These are phyloP conservation scores for Gibbula magus DNA, from an alignment of 2,888 invertebrate species.

Conservation along the genomic window DNA sequence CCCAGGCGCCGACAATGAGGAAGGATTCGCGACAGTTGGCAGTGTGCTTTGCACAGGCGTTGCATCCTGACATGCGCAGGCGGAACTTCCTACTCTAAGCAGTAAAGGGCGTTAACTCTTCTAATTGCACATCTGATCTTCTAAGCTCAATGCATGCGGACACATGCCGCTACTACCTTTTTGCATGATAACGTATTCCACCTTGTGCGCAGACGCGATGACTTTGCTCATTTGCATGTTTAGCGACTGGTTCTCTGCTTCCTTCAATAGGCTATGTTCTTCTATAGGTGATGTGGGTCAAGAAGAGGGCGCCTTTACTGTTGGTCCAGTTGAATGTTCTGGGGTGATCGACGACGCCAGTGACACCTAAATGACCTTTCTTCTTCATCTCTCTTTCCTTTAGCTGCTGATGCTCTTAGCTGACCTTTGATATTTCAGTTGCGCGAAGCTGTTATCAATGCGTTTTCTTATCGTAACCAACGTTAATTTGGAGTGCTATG, in stretches of 20 bases:
- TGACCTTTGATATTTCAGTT: neutral
- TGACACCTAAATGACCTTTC: conserved; percentile 3
- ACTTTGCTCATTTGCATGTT: neutral
- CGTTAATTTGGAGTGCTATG: neutral
- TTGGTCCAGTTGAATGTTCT: conserved; percentile 45
- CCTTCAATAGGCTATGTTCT: conserved; percentile 18
- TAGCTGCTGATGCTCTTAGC: conserved; percentile 12
- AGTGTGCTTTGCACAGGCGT: conserved; percentile 11
- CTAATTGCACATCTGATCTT: neutral
- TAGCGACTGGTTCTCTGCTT: conserved; percentile 3
- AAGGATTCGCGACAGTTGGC: conserved; percentile 16
- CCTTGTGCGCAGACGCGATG: conserved; percentile 16
- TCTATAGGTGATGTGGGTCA: conserved; percentile 33
- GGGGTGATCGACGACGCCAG: neutral
- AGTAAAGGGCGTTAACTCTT: conserved; percentile 9
- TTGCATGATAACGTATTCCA: too few species aligned
- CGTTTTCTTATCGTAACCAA: neutral
- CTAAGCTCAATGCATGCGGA: conserved; percentile 9
- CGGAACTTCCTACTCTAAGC: neutral
- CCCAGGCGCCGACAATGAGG: conserved; percentile 18
- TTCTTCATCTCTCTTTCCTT: conserved; percentile 8
- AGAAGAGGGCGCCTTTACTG: conserved; percentile 41
- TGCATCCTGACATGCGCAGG: conserved; percentile 23
- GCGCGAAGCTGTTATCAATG: neutral
- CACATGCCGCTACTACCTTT: neutral